A percentile compares a stretch with the other conserved stretches of the same genome.
These are phyloP conservation scores for Slavum lentiscoides DNA, from an alignment of 2,888 invertebrate genomes.

Conservation along the genomic window DNA sequence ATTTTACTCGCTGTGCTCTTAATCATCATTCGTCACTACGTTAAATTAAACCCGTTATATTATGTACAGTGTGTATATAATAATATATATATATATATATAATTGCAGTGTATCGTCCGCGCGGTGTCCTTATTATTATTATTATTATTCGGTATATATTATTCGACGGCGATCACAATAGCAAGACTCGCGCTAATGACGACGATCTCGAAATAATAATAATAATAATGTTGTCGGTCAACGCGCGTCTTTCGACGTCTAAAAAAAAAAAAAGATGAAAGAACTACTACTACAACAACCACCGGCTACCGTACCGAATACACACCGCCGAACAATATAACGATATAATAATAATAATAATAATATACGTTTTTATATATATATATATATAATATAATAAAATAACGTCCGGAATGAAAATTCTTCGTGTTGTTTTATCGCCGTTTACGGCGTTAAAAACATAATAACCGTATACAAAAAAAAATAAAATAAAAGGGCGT, in stretches of 20 bases:
- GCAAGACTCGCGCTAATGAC: too few relatives aligned
- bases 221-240: slow-evolving; percentile 3
- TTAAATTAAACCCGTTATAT: slow-evolving; percentile 16
- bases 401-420: neutral
- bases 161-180: slow-evolving; percentile 25
- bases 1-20: too few relatives aligned
- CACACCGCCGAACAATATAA: neutral
- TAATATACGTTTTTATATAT: too few relatives aligned
- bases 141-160: neutral
- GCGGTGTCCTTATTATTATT: neutral
- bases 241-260: neutral
- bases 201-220: slow-evolving; percentile 7
- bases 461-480: neutral
- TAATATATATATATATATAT: too few relatives aligned
- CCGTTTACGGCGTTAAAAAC: neutral
- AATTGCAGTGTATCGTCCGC: too few relatives aligned
- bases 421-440: slow-evolving; percentile 1
- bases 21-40: slow-evolving; percentile 14
- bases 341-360: neutral
- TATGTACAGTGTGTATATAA: too few relatives aligned
- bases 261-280: neutral
- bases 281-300: neutral
- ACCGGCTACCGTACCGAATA: neutral
- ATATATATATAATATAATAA: too few relatives aligned
- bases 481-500: neutral